A percentile compares a stretch with the other conserved stretches of the same genome.
These are phyloP conservation scores for Homalodisca vitripennis DNA, from an alignment of 1,140 invertebrate species.

Conservation along the genomic window DNA sequence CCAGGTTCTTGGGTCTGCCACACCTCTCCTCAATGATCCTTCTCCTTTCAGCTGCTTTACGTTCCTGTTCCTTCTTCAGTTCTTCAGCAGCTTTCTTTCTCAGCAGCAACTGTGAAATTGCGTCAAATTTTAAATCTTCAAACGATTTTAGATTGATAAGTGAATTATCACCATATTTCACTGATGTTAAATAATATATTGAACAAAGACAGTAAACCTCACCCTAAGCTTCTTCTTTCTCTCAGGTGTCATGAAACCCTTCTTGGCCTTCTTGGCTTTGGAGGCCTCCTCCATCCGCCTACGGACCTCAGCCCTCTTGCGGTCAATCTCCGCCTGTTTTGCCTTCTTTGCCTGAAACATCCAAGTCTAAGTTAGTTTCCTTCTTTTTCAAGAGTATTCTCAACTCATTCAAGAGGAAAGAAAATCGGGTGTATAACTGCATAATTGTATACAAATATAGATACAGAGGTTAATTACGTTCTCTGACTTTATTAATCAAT, in stretches of 20 bases:
- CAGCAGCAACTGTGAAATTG: conserved; percentile 76
- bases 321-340: conserved; percentile 91
- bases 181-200: neutral
- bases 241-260: conserved; percentile 98
- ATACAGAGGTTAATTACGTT: too few relatives aligned
- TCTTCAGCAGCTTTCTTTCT: conserved; percentile 99
- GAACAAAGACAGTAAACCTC: conserved; percentile 45
- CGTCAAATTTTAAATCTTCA: neutral
- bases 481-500: too few relatives aligned
- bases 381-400: too few relatives aligned
- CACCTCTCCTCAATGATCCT: conserved; percentile 95
- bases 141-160: neutral
- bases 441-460: too few relatives aligned
- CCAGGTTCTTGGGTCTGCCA: conserved; percentile 85
- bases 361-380: neutral
- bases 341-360: conserved; percentile 73
- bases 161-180: neutral
- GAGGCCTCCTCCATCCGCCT: conserved; percentile 80
- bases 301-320: conserved; percentile 92
- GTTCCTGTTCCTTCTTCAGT: conserved; percentile 98
- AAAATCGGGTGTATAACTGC: too few relatives aligned
- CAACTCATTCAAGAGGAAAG: too few relatives aligned
- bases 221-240: conserved; percentile 98
- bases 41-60: conserved; percentile 96
- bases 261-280: conserved; percentile 94